Percentiles rank a stretch among this genome's conserved stretches.
These are phyloP conservation scores for Exephanes ischioxanthus DNA, from an alignment of 2,888 invertebrate genomes.

Conservation along the genomic window DNA sequence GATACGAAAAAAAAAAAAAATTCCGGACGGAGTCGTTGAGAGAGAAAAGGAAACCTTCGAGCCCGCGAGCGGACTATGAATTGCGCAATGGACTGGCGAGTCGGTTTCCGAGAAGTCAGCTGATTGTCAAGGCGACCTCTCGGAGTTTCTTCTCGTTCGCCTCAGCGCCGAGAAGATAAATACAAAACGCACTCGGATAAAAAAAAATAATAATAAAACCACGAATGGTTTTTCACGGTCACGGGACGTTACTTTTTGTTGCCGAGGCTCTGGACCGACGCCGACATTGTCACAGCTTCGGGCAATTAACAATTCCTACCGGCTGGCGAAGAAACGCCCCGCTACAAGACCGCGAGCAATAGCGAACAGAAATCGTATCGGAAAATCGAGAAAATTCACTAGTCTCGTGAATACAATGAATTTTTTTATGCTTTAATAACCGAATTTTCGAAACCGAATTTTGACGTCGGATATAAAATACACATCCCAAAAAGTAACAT, in stretches of 20 bases:
- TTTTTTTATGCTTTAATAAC: too few species aligned
- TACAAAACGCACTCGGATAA: neutral
- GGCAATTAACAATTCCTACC: neutral
- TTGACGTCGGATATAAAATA: too few species aligned
- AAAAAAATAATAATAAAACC: neutral
- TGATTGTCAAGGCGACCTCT: slow-evolving; percentile 46
- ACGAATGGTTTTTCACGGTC: slow-evolving; percentile 23
- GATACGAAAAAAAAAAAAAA: neutral
- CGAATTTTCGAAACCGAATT: too few species aligned
- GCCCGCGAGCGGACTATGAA: slow-evolving; percentile 20
- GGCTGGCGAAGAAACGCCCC: neutral
- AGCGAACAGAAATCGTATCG: too few species aligned
- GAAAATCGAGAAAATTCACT: too few species aligned
- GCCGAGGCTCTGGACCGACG: neutral
- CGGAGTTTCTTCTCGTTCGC: slow-evolving; percentile 12
- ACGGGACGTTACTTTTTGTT: slow-evolving; percentile 22
- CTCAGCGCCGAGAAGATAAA: slow-evolving; percentile 13
- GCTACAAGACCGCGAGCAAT: neutral
- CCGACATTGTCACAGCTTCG: neutral
- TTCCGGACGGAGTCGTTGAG: slow-evolving; percentile 2
- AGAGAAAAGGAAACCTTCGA: slow-evolving; percentile 20
- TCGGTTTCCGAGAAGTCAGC: slow-evolving; percentile 38
- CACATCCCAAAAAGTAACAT: too few species aligned
- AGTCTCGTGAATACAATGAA: too few species aligned
- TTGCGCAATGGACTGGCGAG: slow-evolving; percentile 58